Evolutionary conservation across 2,888 invertebrate genomes (phyloP).

Genomic region (Chymomyza fuscimana): DNA sequence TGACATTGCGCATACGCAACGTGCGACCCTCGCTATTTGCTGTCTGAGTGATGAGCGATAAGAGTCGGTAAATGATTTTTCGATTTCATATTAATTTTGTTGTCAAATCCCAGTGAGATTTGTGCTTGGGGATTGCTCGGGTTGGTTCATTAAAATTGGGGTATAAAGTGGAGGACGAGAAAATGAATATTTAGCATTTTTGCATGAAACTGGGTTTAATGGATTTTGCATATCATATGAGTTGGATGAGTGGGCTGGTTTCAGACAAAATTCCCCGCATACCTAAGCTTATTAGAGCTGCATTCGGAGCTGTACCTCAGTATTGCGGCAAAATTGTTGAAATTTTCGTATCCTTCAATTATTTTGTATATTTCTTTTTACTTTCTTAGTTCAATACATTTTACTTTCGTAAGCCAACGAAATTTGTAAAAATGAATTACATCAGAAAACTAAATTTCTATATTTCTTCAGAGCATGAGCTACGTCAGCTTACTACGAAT

Average conservation of each 20-base stretch:
- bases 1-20: conserved; percentile 68
- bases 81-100: conserved; percentile 69
- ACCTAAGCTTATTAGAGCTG: neutral
- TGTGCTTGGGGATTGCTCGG: conserved; percentile 20
- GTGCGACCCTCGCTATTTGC: conserved; percentile 17
- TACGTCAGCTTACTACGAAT: too few species aligned
- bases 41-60: conserved; percentile 56
- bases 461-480: too few species aligned
- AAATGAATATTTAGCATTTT: conserved; percentile 44
- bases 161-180: neutral
- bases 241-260: neutral
- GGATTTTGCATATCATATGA: neutral
- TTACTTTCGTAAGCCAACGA: too few species aligned
- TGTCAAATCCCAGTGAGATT: conserved; percentile 64
- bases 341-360: too few species aligned
- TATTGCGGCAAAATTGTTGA: too few species aligned
- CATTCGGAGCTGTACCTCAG: neutral
- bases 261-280: neutral
- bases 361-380: too few species aligned
- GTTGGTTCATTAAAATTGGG: conserved; percentile 55
- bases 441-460: too few species aligned
- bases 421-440: too few species aligned
- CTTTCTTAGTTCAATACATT: too few species aligned
- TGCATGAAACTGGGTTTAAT: conserved; percentile 11
- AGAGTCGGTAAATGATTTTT: conserved; percentile 69